These are phyloP conservation scores for Gracilinanus agilis DNA, from an alignment of 2,113 vertebrate genomes.

Conservation along the genomic window DNA sequence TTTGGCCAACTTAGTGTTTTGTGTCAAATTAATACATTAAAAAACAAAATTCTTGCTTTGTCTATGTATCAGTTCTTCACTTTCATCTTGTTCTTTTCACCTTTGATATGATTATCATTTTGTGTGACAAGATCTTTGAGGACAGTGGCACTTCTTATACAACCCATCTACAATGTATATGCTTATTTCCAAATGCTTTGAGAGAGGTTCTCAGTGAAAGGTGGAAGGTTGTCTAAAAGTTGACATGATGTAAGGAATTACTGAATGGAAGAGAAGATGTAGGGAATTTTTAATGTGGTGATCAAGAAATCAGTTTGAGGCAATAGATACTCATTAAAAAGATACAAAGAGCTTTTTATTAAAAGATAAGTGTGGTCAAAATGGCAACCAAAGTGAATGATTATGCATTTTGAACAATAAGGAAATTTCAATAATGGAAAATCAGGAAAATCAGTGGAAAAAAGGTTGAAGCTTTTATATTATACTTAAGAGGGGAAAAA, in stretches of 20 bases:
- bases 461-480: neutral
- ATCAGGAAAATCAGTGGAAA: constrained; percentile 1
- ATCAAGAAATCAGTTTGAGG: neutral
- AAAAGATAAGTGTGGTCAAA: neutral
- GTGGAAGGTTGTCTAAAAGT: neutral
- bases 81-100: neutral
- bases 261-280: neutral
- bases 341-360: neutral
- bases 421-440: neutral
- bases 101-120: neutral
- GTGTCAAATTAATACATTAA: neutral
- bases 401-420: neutral
- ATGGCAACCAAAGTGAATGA: neutral
- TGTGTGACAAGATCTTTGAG: neutral
- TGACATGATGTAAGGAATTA: neutral
- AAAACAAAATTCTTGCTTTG: neutral
- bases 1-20: neutral
- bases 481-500: neutral
- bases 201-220: neutral
- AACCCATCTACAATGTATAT: neutral
- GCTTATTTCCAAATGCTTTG: neutral
- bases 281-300: neutral
- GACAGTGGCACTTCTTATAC: neutral
- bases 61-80: neutral
- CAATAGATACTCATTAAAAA: neutral